Base-by-base conservation (phyloP, 2,888 invertebrate species). In the Lamellibrachia columna region DNA sequence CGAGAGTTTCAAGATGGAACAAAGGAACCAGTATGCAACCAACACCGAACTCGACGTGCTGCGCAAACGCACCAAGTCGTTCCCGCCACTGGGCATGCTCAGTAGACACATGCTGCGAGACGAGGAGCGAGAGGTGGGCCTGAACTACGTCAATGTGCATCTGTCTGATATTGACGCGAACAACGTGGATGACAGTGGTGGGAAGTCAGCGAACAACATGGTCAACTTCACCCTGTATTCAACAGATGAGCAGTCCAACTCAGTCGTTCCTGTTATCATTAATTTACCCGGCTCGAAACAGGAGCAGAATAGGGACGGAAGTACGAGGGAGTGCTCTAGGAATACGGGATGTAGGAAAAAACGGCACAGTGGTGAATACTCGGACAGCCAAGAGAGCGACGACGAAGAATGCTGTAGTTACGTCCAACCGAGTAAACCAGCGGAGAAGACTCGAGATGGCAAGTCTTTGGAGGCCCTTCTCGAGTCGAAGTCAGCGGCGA, bases 1-100 rank as follows among this genome's bases (percentile, higher is more conserved):
- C n/a, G 75, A 75, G 3, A 75, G 75, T 6, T n/a, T 75, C 6
- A 75, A 75, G 15, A 22, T 75, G 75, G 75, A 75, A 2, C 75
- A 75, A 6, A 75, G 75, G 75, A 75, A 75, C 7, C 75, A 75
- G 75, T 75, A 75, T 22, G 75, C 75, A 3, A 75, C 75, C 22
- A 15, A 75, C 75, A 75, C 75, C 75, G 75, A 75, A 15, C 15
- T 75, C 2, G 22, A 75, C 75, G 75, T 75, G 75, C 75, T 75
- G 22, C 75, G 75, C 75, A 75, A 75, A 75, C 75, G 75, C 75
- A 75, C 75, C 8, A 91, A 91, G 55, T 91, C 91, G 58, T 91
- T 91, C 58, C 91, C 91, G 53, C 91, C 91, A 22, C 91, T 55
- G 55, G 91, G 91, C 91, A 91, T 58, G 55, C 91, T 55, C 52